These are phyloP conservation scores for Zophobas morio DNA, from an alignment of 1,140 invertebrate genomes.

Conservation along the genomic window DNA sequence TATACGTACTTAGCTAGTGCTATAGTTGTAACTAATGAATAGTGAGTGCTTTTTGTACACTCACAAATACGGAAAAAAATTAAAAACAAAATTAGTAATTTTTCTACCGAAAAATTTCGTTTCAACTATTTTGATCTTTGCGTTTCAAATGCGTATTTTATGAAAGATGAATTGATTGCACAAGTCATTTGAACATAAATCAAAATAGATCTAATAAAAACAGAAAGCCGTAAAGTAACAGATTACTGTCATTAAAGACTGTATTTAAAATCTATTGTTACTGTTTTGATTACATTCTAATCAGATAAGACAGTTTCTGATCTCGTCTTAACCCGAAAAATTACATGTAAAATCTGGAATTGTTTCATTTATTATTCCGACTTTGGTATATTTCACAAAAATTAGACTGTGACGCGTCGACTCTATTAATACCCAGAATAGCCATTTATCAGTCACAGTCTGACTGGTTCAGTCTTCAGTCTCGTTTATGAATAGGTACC, in stretches of 20 bases:
- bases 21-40: no score
- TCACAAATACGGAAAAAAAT: no score
- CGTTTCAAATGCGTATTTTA: neutral
- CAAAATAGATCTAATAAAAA: neutral
- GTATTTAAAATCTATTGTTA: neutral
- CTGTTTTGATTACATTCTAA: constrained; percentile 27
- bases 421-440: neutral
- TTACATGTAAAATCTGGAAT: constrained; percentile 19
- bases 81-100: no score
- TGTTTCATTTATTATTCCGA: constrained; percentile 24
- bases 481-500: constrained; percentile 33
- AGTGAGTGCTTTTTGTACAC: no score
- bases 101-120: neutral
- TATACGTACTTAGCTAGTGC: no score
- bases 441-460: constrained; percentile 27
- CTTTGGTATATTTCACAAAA: neutral
- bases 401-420: constrained; percentile 7
- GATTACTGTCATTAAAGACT: constrained; percentile 9
- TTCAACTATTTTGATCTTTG: neutral
- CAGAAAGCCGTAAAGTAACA: constrained; percentile 1
- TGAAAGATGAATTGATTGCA: neutral
- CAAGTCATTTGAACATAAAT: neutral
- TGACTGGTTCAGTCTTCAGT: constrained; percentile 15
- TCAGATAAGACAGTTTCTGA: neutral
- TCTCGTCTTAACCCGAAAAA: constrained; percentile 4